Evolutionary conservation across 1,140 invertebrate genomes (phyloP).

Genomic region (Magallana gigas): DNA sequence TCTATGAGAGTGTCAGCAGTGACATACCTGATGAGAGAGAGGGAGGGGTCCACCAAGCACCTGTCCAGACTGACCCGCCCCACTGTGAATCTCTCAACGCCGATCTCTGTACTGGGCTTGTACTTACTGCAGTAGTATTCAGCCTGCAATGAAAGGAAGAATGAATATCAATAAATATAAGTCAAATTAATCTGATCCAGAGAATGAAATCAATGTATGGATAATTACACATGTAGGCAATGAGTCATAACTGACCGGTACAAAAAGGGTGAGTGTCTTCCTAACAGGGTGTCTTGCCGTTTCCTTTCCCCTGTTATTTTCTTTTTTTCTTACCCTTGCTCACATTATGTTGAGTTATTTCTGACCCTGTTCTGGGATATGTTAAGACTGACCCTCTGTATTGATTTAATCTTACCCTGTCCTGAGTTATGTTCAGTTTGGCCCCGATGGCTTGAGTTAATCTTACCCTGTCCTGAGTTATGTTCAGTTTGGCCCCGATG

Average conservation of each 20-base stretch:
- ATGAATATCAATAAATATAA: too few species aligned
- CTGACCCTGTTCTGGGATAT: too few species aligned
- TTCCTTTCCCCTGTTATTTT: too few species aligned
- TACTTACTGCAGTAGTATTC: constrained; percentile 89
- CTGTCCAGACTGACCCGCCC: constrained; percentile 79
- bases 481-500: constrained; percentile 90
- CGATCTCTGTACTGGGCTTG: constrained; percentile 87
- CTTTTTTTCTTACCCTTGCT: constrained; percentile 81
- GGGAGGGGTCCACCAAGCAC: neutral
- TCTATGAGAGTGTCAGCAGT: neutral
- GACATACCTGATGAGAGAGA: neutral
- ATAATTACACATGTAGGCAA: too few species aligned
- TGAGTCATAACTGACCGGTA: too few species aligned
- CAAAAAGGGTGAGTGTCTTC: too few species aligned
- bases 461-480: constrained; percentile 86
- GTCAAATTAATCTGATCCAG: too few species aligned
- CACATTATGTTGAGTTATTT: constrained; percentile 89
- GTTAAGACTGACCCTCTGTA: too few species aligned
- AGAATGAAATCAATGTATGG: neutral
- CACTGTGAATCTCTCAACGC: constrained; percentile 77
- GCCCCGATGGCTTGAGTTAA: constrained; percentile 85
- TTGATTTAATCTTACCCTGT: constrained; percentile 80
- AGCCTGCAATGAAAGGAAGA: constrained; percentile 78
- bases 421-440: constrained; percentile 90
- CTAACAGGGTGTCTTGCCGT: too few species aligned